Conservation (phyloP, 2,888 invertebrate genomes). For the Amphipoea oculea region DNA sequence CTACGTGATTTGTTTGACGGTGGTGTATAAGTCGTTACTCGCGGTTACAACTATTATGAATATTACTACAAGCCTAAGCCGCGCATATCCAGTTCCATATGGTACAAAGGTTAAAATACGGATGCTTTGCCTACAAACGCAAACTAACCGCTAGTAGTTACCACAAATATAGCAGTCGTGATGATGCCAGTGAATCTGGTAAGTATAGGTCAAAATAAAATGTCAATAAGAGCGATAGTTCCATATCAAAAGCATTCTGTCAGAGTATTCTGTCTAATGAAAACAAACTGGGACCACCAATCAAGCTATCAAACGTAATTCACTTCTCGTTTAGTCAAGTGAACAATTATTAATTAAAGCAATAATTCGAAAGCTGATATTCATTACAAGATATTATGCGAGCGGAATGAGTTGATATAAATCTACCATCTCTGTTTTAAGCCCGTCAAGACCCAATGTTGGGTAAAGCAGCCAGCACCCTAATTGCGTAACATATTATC, state of each 20-base stretch:
- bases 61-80: conserved; percentile 1
- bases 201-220: neutral
- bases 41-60: conserved; percentile 12
- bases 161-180: neutral
- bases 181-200: neutral
- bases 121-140: neutral
- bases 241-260: neutral
- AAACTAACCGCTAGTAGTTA: neutral
- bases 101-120: neutral
- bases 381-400: neutral
- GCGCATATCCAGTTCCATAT: neutral
- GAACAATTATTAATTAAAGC: neutral
- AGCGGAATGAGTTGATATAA: neutral
- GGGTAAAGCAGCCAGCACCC: neutral
- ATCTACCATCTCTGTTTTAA: neutral
- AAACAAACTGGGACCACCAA: neutral
- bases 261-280: neutral
- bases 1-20: conserved; percentile 31
- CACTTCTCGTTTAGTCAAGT: neutral
- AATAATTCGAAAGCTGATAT: neutral
- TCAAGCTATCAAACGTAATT: neutral
- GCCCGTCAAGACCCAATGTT: neutral
- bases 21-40: neutral
- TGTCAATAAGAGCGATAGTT: neutral
- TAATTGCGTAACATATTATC: neutral